These are phyloP conservation scores for Sialis lutaria DNA, from an alignment of 2,888 invertebrate species.

Conservation along the genomic window DNA sequence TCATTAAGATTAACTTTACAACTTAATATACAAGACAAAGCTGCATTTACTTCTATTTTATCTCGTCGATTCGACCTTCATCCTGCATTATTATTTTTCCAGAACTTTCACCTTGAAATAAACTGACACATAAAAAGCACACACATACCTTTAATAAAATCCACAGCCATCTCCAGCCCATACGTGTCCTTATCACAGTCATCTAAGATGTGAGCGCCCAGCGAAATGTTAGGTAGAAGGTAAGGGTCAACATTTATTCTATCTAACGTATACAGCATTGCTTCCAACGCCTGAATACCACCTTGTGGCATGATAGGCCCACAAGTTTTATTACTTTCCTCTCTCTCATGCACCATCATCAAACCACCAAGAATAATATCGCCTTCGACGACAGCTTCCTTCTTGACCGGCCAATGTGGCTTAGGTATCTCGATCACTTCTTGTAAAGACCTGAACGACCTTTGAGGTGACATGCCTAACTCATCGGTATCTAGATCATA, in stretches of 20 bases:
- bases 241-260: slow-evolving; percentile 40
- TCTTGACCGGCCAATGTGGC: slow-evolving; percentile 51
- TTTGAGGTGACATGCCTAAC: background rate
- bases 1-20: no score
- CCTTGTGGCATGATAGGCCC: slow-evolving; percentile 85
- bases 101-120: no score
- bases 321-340: slow-evolving; percentile 53
- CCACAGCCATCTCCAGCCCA: slow-evolving; percentile 81
- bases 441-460: slow-evolving; percentile 4
- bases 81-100: no score
- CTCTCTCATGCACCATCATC: slow-evolving; percentile 84
- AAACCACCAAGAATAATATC: slow-evolving; percentile 71
- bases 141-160: slow-evolving; percentile 77
- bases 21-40: no score
- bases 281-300: slow-evolving; percentile 67
- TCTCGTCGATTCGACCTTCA: no score
- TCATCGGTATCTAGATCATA: background rate
- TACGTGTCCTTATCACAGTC: slow-evolving; percentile 89
- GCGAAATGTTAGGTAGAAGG: slow-evolving; percentile 49
- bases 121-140: background rate
- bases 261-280: slow-evolving; percentile 77
- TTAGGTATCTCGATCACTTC: background rate
- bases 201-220: slow-evolving; percentile 76
- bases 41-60: no score
- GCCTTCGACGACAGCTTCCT: slow-evolving; percentile 66